A percentile compares a stretch with the other conserved stretches of the same genome.
Evolutionary conservation across 2,888 invertebrate genomes (phyloP).

Genomic region (Axea sp.): DNA sequence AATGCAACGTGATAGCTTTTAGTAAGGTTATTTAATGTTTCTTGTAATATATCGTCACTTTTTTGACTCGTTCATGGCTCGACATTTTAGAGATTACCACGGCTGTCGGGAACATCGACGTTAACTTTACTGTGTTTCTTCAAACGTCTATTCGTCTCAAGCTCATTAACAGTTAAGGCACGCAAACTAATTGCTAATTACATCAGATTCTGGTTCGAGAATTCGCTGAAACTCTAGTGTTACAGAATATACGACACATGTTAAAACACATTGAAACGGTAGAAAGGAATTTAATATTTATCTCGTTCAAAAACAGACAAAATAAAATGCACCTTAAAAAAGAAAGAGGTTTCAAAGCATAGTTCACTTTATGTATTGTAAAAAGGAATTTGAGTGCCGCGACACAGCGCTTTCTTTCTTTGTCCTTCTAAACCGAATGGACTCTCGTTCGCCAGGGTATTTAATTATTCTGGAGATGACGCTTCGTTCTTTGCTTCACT

Average conservation of each 20-base stretch:
- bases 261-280: conserved; percentile 4
- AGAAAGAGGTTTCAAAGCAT: conserved; percentile 44
- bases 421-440: conserved; percentile 26
- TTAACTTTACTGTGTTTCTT: conserved; percentile 35
- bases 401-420: conserved; percentile 55
- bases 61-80: conserved; percentile 33
- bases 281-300: conserved; percentile 29
- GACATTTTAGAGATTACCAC: conserved; percentile 32
- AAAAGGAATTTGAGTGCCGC: conserved; percentile 60
- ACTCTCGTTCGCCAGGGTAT: conserved; percentile 12
- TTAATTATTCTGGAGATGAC: conserved; percentile 12
- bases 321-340: conserved; percentile 42
- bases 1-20: conserved; percentile 44
- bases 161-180: conserved; percentile 75
- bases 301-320: conserved; percentile 50
- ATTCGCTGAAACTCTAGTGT: conserved; percentile 29
- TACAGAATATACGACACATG: conserved; percentile 22
- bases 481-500: neutral
- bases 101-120: conserved; percentile 25
- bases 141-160: conserved; percentile 72
- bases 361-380: conserved; percentile 59
- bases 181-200: conserved; percentile 43
- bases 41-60: conserved; percentile 42
- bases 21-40: conserved; percentile 49
- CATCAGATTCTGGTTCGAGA: conserved; percentile 52